A percentile compares a stretch with the other conserved stretches of the same genome.
Conservation (phyloP, 2,113 vertebrate genomes). For the Tamias sibiricus region DNA sequence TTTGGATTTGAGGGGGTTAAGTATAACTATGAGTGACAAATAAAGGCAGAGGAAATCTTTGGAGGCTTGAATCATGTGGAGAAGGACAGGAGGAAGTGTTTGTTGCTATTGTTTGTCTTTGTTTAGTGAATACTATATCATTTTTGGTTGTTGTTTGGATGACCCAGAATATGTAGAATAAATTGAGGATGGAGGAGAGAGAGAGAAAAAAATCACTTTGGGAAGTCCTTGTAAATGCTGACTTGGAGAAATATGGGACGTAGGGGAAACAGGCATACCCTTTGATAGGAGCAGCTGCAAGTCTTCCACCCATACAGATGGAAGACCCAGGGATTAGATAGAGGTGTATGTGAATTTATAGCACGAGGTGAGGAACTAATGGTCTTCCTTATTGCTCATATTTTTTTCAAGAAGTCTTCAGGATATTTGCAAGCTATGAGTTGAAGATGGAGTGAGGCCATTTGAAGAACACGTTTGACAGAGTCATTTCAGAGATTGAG, state of each 20-base stretch:
- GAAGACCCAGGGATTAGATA: neutral
- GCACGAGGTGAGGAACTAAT: neutral
- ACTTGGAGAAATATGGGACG: neutral
- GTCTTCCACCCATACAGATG: neutral
- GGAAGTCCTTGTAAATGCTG: neutral
- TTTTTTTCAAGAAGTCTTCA: neutral
- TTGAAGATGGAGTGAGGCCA: neutral
- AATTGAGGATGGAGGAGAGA: neutral
- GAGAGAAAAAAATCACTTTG: neutral
- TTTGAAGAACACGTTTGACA: neutral
- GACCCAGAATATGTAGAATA: neutral
- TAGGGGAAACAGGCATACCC: neutral
- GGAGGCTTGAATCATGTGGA: neutral
- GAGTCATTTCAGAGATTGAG: neutral
- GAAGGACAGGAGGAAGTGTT: neutral
- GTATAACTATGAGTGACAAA: neutral
- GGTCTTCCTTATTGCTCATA: neutral
- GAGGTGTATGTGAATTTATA: accelerated
- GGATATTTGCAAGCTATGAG: neutral
- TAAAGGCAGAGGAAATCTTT: neutral
- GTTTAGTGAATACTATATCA: neutral
- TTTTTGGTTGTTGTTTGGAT: neutral
- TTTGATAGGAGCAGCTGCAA: neutral
- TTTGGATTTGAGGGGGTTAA: neutral
- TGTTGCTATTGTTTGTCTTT: neutral